Conservation (phyloP, 2,888 invertebrate species). For the Laspeyria flexula region DNA sequence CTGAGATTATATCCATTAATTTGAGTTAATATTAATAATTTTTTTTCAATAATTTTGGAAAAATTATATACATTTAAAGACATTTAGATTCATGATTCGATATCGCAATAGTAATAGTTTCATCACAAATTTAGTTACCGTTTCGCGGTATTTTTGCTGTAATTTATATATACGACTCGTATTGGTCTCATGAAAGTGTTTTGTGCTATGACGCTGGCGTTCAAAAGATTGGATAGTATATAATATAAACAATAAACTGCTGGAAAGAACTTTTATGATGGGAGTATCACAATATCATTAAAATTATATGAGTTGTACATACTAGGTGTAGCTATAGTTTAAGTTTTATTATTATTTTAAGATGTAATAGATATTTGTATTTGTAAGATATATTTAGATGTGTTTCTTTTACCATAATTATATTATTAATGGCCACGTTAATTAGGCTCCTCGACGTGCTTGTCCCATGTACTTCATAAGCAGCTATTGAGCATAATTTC, state of each 20-base stretch:
- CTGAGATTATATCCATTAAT: too few species aligned
- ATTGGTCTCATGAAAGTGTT: neutral
- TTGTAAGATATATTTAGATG: constrained; percentile 77
- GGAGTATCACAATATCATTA: constrained; percentile 58
- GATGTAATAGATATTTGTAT: constrained; percentile 69
- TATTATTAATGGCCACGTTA: constrained; percentile 45
- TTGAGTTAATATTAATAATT: too few species aligned
- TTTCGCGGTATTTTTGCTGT: constrained; percentile 10
- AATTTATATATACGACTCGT: constrained; percentile 1
- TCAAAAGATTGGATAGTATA: constrained; percentile 26
- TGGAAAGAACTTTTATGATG: constrained; percentile 31
- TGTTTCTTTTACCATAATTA: constrained; percentile 75
- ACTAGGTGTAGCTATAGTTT: constrained; percentile 64
- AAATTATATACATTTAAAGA: too few species aligned
- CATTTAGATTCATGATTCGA: too few species aligned
- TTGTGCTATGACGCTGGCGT: constrained; percentile 38
- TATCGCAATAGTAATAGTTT: neutral
- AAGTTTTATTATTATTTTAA: constrained; percentile 68
- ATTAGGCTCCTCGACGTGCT: constrained; percentile 17
- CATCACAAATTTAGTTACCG: constrained; percentile 1
- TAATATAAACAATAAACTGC: constrained; percentile 15
- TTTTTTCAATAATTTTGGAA: too few species aligned
- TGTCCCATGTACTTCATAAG: neutral
- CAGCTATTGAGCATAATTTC: too few species aligned
- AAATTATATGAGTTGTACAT: constrained; percentile 69